phyloP scores from a whole-genome alignment of 2,888 invertebrate genomes.

The Tachystola acroxantha region DNA sequence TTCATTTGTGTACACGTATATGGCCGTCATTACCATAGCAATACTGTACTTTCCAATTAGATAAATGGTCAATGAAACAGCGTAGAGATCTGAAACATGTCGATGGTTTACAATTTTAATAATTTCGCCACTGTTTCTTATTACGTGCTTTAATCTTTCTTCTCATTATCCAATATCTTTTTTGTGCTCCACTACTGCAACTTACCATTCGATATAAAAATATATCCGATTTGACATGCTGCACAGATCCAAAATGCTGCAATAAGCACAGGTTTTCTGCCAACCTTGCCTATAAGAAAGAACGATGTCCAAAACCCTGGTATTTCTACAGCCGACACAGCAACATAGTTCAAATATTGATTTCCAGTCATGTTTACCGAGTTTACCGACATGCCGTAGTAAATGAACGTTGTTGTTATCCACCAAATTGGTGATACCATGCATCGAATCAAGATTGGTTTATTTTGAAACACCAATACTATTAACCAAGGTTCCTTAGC shows the following conservation, averaged over 20 bases:
- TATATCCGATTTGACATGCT: slow-evolving; percentile 71
- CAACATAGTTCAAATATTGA: slow-evolving; percentile 80
- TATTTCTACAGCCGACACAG: slow-evolving; percentile 80
- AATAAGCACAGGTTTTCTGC: slow-evolving; percentile 78
- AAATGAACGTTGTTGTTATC: slow-evolving; percentile 81
- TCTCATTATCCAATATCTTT: no score
- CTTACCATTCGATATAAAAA: slow-evolving; percentile 66
- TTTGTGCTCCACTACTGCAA: no score
- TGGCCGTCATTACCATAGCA: slow-evolving; percentile 76
- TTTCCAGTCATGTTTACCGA: slow-evolving; percentile 81
- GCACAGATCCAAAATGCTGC: slow-evolving; percentile 78
- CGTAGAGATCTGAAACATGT: slow-evolving; percentile 23
- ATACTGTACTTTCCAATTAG: slow-evolving; percentile 79
- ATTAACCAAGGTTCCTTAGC: slow-evolving; percentile 57
- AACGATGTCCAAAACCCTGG: slow-evolving; percentile 82
- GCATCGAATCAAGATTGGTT: slow-evolving; percentile 37
- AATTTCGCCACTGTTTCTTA: no score
- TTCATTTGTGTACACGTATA: slow-evolving; percentile 82
- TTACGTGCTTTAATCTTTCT: no score
- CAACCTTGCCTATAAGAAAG: slow-evolving; percentile 76
- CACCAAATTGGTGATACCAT: slow-evolving; percentile 75
- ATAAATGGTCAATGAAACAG: slow-evolving; percentile 61
- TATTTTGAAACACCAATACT: slow-evolving; percentile 42
- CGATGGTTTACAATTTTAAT: no score
- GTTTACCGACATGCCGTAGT: slow-evolving; percentile 82